Evolutionary conservation across 2,797 vertebrate species (phyloP).

Genomic region (Sebastiscus albofasciatus): DNA sequence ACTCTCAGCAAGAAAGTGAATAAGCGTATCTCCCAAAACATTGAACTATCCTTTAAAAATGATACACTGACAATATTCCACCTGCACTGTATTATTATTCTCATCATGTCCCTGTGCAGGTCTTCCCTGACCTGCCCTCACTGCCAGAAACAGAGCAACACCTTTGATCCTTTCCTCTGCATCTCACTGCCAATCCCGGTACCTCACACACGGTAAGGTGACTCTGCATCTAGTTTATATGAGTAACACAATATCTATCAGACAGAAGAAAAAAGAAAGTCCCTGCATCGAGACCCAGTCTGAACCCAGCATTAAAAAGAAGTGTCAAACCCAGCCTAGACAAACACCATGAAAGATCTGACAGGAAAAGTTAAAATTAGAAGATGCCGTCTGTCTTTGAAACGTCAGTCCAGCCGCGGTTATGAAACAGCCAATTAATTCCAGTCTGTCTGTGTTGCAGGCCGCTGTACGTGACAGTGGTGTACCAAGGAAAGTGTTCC

Average conservation of each 20-base stretch:
- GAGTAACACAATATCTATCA: conserved; percentile 22
- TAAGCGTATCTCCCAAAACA: background rate
- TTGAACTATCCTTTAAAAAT: background rate
- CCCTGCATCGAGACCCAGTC: background rate
- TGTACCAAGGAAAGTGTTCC: conserved; percentile 97
- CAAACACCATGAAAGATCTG: conserved; percentile 18
- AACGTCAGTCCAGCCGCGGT: conserved; percentile 13
- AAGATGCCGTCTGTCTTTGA: conserved; percentile 36
- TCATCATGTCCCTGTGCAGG: conserved; percentile 73
- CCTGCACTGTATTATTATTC: background rate
- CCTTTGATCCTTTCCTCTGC: conserved; percentile 98
- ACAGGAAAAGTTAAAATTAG: conserved; percentile 69
- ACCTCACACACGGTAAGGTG: conserved; percentile 82
- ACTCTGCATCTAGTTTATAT: background rate
- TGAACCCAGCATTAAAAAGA: conserved; percentile 29
- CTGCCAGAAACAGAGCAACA: conserved; percentile 99
- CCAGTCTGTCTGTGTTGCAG: conserved; percentile 74
- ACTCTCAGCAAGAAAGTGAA: background rate
- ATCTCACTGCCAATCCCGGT: conserved; percentile 98
- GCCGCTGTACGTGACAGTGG: conserved; percentile 95
- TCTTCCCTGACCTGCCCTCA: conserved; percentile 98
- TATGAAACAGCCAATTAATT: conserved; percentile 53
- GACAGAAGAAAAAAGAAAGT: conserved; percentile 6
- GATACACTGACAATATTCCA: background rate
- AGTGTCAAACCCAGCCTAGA: conserved; percentile 24